phyloP scores from a whole-genome alignment of 1,140 invertebrate genomes.

The Chironomus striatipennis region DNA sequence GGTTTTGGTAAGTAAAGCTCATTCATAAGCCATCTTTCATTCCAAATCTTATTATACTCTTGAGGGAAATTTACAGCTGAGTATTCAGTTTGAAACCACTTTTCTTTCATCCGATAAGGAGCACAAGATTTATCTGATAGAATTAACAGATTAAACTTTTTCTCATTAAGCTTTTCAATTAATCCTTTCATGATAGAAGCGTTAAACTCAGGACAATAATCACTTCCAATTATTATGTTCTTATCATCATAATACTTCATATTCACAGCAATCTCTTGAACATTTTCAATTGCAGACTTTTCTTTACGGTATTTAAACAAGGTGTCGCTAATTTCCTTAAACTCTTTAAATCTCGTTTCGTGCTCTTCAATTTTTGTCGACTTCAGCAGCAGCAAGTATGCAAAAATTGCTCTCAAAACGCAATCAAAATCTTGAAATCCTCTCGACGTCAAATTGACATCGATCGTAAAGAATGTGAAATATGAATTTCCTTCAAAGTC shows the following conservation, averaged over 20 bases:
- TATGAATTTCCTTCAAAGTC: constrained; percentile 1
- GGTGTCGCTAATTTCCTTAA: constrained; percentile 57
- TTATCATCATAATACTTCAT: constrained; percentile 71
- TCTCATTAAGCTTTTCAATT: constrained; percentile 55
- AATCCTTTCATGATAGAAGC: constrained; percentile 56
- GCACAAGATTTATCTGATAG: constrained; percentile 47
- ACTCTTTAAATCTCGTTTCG: constrained; percentile 38
- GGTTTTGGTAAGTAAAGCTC: neutral
- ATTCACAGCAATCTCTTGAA: constrained; percentile 63
- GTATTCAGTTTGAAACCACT: constrained; percentile 28
- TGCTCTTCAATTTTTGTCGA: constrained; percentile 29
- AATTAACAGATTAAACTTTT: constrained; percentile 69
- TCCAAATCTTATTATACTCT: neutral
- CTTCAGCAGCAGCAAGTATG: neutral
- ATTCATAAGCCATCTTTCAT: constrained; percentile 1
- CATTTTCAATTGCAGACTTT: constrained; percentile 61
- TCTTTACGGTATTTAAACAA: constrained; percentile 64
- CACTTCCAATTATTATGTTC: constrained; percentile 67
- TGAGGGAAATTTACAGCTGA: neutral
- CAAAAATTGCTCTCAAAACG: neutral
- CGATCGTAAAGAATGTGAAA: neutral
- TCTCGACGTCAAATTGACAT: neutral
- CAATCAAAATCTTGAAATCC: neutral
- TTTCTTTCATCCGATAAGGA: constrained; percentile 53
- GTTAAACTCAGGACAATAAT: constrained; percentile 70